phyloP scores from a whole-genome alignment of 2,113 vertebrate species.

The Xenopus tropicalis region DNA sequence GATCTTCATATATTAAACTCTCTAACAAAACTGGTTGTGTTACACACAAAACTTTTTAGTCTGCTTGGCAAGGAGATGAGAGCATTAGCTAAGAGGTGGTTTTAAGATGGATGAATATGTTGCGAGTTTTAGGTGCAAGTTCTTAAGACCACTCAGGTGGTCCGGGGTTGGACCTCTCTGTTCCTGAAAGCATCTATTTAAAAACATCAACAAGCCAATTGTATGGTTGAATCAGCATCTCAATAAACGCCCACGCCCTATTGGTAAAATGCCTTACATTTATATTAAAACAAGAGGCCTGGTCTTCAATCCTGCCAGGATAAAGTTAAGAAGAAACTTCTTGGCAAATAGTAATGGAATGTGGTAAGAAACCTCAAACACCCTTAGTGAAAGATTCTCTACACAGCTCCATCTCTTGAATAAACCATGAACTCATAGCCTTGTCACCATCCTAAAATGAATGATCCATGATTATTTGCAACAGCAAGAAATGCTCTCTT shows the following conservation, averaged over 20 bases:
- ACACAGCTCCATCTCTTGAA: conserved; percentile 9
- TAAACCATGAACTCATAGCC: conserved; percentile 18
- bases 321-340: conserved; percentile 24
- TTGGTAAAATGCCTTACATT: conserved; percentile 33
- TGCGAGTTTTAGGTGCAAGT: conserved; percentile 1
- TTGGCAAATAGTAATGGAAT: conserved; percentile 30
- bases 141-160: conserved; percentile 12
- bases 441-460: conserved; percentile 5
- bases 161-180: conserved; percentile 9
- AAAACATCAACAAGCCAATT: conserved; percentile 11
- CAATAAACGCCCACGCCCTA: conserved; percentile 29
- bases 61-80: conserved; percentile 1
- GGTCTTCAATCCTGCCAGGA: conserved; percentile 27
- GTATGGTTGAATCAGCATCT: conserved; percentile 20
- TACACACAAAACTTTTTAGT: background rate
- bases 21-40: background rate
- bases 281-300: conserved; percentile 22
- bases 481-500: background rate
- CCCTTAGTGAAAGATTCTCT: conserved; percentile 11
- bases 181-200: conserved; percentile 23
- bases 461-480: conserved; percentile 5
- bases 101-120: conserved; percentile 21
- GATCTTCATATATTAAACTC: no score
- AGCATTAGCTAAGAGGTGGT: conserved; percentile 9
- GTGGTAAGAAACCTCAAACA: conserved; percentile 34